Evolutionary conservation across 2,888 invertebrate species (phyloP).

Genomic region (Rotaria sp.): DNA sequence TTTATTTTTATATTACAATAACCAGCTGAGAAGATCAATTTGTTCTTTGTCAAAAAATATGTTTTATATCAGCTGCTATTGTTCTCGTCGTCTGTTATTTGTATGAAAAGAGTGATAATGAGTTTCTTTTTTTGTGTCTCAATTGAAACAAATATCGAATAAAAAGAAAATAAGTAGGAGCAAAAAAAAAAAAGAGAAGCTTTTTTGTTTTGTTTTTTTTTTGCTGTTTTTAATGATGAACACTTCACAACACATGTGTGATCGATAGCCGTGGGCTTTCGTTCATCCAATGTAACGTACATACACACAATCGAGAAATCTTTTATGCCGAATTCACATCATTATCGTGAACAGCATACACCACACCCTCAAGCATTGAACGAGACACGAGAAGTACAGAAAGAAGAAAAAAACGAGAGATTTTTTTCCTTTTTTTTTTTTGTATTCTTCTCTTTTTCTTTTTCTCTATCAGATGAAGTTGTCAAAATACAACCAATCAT

Average conservation of each 20-base stretch:
- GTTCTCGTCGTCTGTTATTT: background rate
- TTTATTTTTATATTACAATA: background rate
- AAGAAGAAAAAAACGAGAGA: background rate
- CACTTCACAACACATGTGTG: background rate
- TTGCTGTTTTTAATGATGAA: background rate
- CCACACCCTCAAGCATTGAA: conserved; percentile 7
- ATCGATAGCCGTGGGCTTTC: conserved; percentile 10
- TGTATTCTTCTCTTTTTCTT: background rate
- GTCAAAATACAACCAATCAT: background rate
- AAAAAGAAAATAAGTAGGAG: no score
- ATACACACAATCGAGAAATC: background rate
- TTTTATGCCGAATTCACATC: conserved; percentile 19
- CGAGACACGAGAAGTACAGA: background rate
- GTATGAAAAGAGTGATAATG: background rate
- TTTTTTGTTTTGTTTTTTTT: background rate
- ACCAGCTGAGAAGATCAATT: background rate
- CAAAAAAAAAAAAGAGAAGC: background rate
- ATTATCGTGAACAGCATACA: conserved; percentile 9
- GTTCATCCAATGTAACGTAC: conserved; percentile 5
- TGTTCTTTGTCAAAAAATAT: background rate
- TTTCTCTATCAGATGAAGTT: background rate
- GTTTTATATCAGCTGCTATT: conserved; percentile 5
- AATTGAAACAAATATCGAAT: background rate
- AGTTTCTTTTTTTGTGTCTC: background rate
- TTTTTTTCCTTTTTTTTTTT: background rate